Conservation (phyloP, 2,113 vertebrate species). For the Heliornis fulica region DNA sequence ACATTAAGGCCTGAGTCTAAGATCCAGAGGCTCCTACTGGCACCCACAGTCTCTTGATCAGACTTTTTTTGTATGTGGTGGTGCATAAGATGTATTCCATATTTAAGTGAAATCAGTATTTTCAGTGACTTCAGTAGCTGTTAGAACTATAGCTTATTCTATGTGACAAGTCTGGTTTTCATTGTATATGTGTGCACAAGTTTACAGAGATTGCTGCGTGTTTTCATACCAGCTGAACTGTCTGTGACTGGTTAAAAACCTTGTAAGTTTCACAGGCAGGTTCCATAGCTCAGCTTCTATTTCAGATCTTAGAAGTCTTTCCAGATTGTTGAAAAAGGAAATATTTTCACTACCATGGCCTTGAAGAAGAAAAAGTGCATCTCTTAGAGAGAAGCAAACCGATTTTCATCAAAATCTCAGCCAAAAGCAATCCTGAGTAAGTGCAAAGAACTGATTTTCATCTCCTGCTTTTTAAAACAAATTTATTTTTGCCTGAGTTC, state of each 20-base stretch:
- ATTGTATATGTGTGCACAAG: rapidly evolving
- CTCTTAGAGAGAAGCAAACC: neutral
- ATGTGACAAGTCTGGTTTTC: neutral
- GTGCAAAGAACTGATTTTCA: neutral
- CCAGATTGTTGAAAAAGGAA: neutral
- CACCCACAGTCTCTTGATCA: neutral
- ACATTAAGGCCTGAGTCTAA: neutral
- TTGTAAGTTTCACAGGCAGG: neutral
- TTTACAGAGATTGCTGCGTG: neutral
- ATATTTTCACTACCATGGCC: neutral
- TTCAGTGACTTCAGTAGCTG: neutral
- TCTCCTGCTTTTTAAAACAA: neutral
- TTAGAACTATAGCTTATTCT: neutral
- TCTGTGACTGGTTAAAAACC: neutral
- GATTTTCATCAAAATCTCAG: neutral
- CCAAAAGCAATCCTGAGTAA: neutral
- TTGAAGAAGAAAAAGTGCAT: neutral
- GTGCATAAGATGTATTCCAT: neutral
- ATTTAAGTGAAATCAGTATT: neutral
- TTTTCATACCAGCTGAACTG: neutral
- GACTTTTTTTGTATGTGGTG: neutral
- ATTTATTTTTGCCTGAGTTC: neutral
- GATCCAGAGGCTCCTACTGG: neutral
- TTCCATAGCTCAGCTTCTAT: neutral
- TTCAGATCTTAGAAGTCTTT: neutral